phyloP scores from a whole-genome alignment of 2,113 vertebrate species.

The Girardinichthys multiradiatus region DNA sequence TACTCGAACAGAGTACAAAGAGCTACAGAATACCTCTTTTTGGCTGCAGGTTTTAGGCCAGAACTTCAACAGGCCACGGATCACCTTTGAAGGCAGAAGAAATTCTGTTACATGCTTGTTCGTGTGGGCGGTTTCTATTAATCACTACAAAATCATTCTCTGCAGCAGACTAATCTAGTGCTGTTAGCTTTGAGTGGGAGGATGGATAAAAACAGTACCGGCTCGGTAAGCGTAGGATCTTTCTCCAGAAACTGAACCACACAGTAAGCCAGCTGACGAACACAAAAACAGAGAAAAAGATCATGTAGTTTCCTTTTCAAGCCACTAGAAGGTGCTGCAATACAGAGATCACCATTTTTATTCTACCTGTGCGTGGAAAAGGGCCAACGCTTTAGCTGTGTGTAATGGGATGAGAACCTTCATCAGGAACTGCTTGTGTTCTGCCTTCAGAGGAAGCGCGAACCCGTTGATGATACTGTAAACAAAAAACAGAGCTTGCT shows the following conservation, averaged over 20 bases:
- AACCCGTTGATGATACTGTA: constrained; percentile 99
- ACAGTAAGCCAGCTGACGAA: constrained; percentile 93
- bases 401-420: constrained; percentile 99
- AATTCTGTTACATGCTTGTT: background rate
- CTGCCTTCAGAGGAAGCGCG: constrained; percentile 96
- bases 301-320: background rate
- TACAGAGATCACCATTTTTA: background rate
- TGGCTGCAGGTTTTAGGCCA: constrained; percentile 99
- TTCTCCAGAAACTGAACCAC: constrained; percentile 99
- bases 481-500: constrained; percentile 35
- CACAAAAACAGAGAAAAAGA: constrained; percentile 48
- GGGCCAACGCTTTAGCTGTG: constrained; percentile 92
- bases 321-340: constrained; percentile 58
- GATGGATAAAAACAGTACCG: constrained; percentile 77
- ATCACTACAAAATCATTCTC: constrained; percentile 23
- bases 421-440: constrained; percentile 99
- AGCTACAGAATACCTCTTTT: constrained; percentile 87
- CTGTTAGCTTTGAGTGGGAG: constrained; percentile 44
- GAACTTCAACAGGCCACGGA: constrained; percentile 94
- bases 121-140: constrained; percentile 41
- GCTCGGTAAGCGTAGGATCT: constrained; percentile 95
- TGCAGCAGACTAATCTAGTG: constrained; percentile 49
- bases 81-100: constrained; percentile 82
- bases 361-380: constrained; percentile 96
- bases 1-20: background rate